Evolutionary conservation across 2,797 vertebrate genomes (phyloP), one percentile per base, ranked within the genome.

Genomic region (Odontamblyopus lacepedii): DNA sequence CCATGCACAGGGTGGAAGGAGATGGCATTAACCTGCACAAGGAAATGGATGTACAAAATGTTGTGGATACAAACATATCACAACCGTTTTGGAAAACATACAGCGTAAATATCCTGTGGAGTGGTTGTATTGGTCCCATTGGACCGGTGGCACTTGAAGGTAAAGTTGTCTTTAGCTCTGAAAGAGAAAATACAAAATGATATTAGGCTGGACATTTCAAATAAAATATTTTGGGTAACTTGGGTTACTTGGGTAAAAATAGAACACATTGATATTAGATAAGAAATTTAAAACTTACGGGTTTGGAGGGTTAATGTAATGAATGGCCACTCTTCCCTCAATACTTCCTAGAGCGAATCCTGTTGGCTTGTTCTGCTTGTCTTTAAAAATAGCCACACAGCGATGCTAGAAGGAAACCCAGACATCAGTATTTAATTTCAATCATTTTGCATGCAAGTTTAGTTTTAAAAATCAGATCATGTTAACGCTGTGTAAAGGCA

Each of bases 121-220:
- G 96, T 97, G 60, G 97, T 94, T 6, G 97, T 98, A 86, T 99
- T 99, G 75, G 97, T 98, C 84, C 98, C 98, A n/a, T 99, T 99
- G 66, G 98, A 99, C 67, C 98, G 93, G 87, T 99, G 98, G 89
- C 98, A 99, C 91, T 99, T 99, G 84, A 99, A 99, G 79, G 98
- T 99, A 80, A 99, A 99, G 92, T 99, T 99, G 88, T 99, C 98
- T 94, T 99, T 99, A 89, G 97, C 96, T 57, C 97, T 99, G 69
- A 63, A 63, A 73, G 23, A 62, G 2, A 50, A 26, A 8, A 44
- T n/a, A n/a, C 5, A 15, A 19, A 44, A 61, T 59, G 15, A 41
- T 48, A 62, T 29, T 29, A 12, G 8, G 30, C 35, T 41, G 56
- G 3, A 29, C 2, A 67, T 4, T 19, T 32, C 30, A 35, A 67